phyloP scores from a whole-genome alignment of 2,888 invertebrate species.

The Cerceris rybyensis region DNA sequence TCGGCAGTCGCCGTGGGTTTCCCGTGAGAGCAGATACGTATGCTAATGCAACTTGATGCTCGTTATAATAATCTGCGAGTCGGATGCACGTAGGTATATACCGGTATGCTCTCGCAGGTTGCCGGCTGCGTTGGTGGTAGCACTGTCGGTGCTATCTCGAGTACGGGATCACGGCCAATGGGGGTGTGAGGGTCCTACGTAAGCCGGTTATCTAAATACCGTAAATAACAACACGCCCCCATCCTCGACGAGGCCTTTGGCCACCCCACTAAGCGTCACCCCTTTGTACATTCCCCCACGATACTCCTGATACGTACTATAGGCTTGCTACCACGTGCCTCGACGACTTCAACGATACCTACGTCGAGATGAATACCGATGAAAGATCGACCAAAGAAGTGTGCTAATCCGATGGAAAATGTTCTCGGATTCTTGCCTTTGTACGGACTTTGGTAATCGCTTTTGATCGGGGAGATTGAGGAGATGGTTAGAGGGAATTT shows the following conservation, averaged over 20 bases:
- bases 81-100: conserved; percentile 63
- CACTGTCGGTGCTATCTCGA: conserved; percentile 75
- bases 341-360: conserved; percentile 33
- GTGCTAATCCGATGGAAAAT: conserved; percentile 19
- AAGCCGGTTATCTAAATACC: conserved; percentile 82
- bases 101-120: conserved; percentile 60
- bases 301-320: conserved; percentile 17
- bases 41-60: conserved; percentile 78
- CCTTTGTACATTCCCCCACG: conserved; percentile 39
- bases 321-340: conserved; percentile 34
- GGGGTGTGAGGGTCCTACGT: conserved; percentile 77
- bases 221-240: conserved; percentile 79
- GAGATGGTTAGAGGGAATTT: no score
- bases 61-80: conserved; percentile 80
- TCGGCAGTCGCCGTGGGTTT: conserved; percentile 64
- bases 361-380: conserved; percentile 24
- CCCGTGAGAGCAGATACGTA: conserved; percentile 75
- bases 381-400: conserved; percentile 1
- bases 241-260: conserved; percentile 39
- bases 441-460: background rate
- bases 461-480: background rate
- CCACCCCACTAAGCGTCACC: conserved; percentile 42
- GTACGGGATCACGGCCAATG: conserved; percentile 77
- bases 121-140: conserved; percentile 63
- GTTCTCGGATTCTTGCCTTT: background rate